Conservation (phyloP, 2,797 vertebrate genomes). For the Perodicticus potto region DNA sequence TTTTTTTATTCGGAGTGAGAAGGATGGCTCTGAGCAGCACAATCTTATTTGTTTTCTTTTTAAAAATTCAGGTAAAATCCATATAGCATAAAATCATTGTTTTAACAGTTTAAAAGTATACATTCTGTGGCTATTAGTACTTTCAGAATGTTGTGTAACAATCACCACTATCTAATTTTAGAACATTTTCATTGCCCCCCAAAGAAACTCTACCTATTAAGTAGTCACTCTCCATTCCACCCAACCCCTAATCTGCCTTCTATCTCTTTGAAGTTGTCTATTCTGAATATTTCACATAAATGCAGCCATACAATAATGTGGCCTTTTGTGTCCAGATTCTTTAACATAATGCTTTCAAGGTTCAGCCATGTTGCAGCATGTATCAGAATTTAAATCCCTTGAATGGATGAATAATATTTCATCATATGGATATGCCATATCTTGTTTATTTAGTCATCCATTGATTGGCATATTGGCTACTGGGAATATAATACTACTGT, state of each 20-base stretch:
- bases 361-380: slow-evolving; percentile 24
- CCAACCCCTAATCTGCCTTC: not conserved
- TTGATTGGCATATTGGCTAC: not conserved
- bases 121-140: not conserved
- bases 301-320: slow-evolving; percentile 10
- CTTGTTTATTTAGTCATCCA: slow-evolving; percentile 28
- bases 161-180: not conserved
- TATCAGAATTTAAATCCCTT: slow-evolving; percentile 3
- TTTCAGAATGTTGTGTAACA: slow-evolving; percentile 1
- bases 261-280: not conserved
- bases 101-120: slow-evolving; percentile 28
- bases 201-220: slow-evolving; percentile 8
- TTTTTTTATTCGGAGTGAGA: not conserved
- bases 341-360: slow-evolving; percentile 47
- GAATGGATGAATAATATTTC: not conserved
- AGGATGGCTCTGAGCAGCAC: not conserved
- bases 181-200: not conserved
- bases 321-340: slow-evolving; percentile 25
- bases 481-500: slow-evolving; percentile 44
- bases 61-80: slow-evolving; percentile 41
- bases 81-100: not conserved
- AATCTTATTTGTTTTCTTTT: not conserved
- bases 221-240: not conserved
- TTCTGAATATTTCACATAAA: slow-evolving; percentile 20
- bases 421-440: not conserved